Percentiles rank a stretch among this genome's conserved stretches.
phyloP scores from a whole-genome alignment of 2,113 vertebrate genomes.

The Phodopus roborovskii region DNA sequence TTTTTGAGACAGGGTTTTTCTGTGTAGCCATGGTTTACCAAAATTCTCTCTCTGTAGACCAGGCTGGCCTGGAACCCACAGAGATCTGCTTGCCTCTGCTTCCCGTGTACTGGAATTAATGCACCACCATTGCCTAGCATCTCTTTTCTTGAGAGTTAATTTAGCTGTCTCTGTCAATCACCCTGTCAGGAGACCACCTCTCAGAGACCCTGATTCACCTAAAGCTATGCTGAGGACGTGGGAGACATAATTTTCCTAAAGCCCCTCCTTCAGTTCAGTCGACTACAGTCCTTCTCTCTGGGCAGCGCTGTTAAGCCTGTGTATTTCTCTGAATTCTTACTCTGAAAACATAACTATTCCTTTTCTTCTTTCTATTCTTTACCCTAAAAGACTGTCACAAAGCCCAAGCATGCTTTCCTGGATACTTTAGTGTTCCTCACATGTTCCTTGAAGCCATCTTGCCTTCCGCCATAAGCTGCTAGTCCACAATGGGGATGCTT shows the following conservation, averaged over 20 bases:
- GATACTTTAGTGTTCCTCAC: background rate
- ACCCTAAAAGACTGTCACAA: background rate
- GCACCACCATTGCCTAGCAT: background rate
- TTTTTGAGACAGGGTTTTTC: background rate
- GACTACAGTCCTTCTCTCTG: background rate
- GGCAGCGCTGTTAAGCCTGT: background rate
- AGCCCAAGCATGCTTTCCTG: background rate
- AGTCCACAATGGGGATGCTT: background rate
- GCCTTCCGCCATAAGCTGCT: background rate
- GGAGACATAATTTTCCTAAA: background rate
- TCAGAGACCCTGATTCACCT: background rate
- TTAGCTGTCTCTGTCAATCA: background rate
- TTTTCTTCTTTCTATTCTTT: background rate
- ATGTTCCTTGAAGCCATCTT: background rate
- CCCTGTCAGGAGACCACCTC: background rate
- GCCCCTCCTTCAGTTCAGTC: no score
- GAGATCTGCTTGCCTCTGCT: background rate
- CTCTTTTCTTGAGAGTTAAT: background rate
- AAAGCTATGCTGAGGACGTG: background rate
- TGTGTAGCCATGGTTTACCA: background rate
- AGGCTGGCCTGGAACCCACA: background rate
- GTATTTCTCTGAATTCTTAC: no score
- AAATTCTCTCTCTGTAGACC: background rate
- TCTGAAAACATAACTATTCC: background rate
- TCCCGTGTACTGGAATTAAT: background rate